phyloP scores from a whole-genome alignment of 2,797 vertebrate genomes.

The Valencia hispanica region DNA sequence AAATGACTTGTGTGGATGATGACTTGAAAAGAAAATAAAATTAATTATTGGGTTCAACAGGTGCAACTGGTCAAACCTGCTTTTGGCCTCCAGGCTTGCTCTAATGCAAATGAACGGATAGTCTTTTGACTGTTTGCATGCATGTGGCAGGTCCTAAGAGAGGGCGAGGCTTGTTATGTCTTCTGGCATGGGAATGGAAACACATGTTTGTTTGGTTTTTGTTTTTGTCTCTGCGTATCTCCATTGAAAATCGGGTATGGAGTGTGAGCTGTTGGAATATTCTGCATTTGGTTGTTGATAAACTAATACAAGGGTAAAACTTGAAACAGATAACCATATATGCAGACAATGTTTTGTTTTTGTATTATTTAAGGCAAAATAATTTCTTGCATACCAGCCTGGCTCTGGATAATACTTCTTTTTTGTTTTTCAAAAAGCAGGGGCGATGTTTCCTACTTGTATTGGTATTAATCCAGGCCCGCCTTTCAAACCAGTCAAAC shows the following conservation, averaged over 20 bases:
- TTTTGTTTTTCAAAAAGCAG: slow-evolving; percentile 11
- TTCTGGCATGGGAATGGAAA: slow-evolving; percentile 5
- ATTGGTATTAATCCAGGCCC: slow-evolving; percentile 6
- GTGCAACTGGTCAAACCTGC: slow-evolving; percentile 65
- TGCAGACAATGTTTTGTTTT: not conserved
- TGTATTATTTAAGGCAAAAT: slow-evolving; percentile 6
- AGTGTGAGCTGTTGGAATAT: slow-evolving; percentile 6
- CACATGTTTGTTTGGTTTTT: not conserved
- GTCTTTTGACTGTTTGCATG: not conserved
- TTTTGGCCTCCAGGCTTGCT: slow-evolving; percentile 17
- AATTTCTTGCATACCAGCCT: not conserved
- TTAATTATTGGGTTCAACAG: slow-evolving; percentile 37
- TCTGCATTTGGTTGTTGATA: not conserved
- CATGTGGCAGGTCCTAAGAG: slow-evolving; percentile 17
- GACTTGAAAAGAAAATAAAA: slow-evolving; percentile 70
- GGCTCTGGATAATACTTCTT: not conserved
- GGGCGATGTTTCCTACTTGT: slow-evolving; percentile 1
- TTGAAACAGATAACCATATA: not conserved
- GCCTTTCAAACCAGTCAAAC: slow-evolving; percentile 22
- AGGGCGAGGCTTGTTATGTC: slow-evolving; percentile 24
- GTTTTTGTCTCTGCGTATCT: slow-evolving; percentile 31
- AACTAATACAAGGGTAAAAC: not conserved
- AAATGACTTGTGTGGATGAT: slow-evolving; percentile 50
- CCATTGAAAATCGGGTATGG: slow-evolving; percentile 22
- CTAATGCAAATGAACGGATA: slow-evolving; percentile 1